Evolutionary conservation across 2,113 vertebrate genomes (phyloP), one percentile per base, ranked within the genome.

Genomic region (Vicugna pacos): DNA sequence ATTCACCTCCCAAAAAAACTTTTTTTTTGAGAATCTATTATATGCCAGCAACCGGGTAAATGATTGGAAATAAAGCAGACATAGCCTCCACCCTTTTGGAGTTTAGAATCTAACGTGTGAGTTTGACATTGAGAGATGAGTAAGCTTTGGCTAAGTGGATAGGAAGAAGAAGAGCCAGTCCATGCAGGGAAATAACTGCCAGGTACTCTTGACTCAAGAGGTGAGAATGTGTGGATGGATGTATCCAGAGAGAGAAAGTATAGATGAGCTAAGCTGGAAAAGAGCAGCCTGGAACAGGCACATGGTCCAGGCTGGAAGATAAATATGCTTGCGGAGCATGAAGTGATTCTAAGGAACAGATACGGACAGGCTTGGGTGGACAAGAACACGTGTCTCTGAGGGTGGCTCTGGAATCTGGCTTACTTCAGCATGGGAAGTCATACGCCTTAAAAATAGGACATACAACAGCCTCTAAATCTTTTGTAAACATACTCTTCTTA

Each of bases 1-100:
- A 38, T 56, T 81, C 14, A 89, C 6, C 38, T 42, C 38, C 38
- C 62, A 73, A 87, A 72, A 28, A 93, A 46, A 54, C 38, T 42
- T 80, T 46, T n/a, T 48, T 94, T 81, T 77, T 54, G 22, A 92
- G 62, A 50, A 91, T 80, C 60, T 60, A 50, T 83, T 91, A 72
- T 79, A 82, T 85, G n/a, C 15, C 46, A 91, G 62, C 30, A 13
- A 67, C 20, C 81, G 58, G n/a, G 17, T 52, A 65, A 83, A 12
- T 42, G 35, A 69, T 30, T 52, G 38, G 52, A 46, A 79, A 87
- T 64, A 58, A 84, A 88, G 48, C 20, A 91, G 58, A 92, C 10
- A 70, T 1, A 73, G 32, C 22, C 8, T 93, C 24, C 87, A 26
- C 2, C 17, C 5, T 92, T 75, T 42, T 69, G 46, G 64, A 79